These are phyloP conservation scores for Arenicola marina DNA, from an alignment of 2,888 invertebrate genomes.

Conservation along the genomic window DNA sequence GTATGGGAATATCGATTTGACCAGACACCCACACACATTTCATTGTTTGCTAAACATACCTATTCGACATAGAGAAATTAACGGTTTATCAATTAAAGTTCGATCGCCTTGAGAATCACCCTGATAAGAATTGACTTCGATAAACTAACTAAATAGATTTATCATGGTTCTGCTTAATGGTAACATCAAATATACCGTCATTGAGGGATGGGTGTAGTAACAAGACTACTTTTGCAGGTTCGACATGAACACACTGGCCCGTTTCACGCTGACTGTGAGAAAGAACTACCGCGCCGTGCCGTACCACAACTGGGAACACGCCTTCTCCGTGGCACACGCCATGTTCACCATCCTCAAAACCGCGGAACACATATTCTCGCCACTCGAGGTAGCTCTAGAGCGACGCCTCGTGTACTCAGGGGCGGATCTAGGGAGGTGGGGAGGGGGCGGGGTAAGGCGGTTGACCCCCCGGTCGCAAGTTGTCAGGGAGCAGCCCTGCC, in stretches of 20 bases:
- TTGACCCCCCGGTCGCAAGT: neutral
- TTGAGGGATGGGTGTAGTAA: too few species aligned
- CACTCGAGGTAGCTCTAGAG: constrained; percentile 70
- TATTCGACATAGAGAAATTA: too few species aligned
- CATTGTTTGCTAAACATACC: too few species aligned
- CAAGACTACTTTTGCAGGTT: constrained; percentile 16
- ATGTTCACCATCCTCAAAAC: constrained; percentile 77
- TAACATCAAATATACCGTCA: too few species aligned
- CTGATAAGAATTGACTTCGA: too few species aligned
- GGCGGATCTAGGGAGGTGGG: too few species aligned
- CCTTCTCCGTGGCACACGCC: constrained; percentile 81
- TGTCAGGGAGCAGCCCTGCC: neutral
- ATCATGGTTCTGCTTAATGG: too few species aligned
- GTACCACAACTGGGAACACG: constrained; percentile 88
- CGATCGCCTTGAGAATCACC: too few species aligned
- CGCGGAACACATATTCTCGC: constrained; percentile 65
- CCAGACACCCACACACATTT: too few species aligned
- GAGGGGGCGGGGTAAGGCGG: neutral
- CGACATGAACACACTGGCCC: constrained; percentile 62
- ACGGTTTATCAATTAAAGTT: too few species aligned
- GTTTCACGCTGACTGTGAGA: constrained; percentile 79
- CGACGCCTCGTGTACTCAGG: neutral
- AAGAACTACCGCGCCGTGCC: constrained; percentile 84
- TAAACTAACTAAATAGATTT: too few species aligned
- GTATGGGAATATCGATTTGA: too few species aligned